These are phyloP conservation scores for Drosophila sproati DNA, from an alignment of 1,140 invertebrate genomes.

Conservation along the genomic window DNA sequence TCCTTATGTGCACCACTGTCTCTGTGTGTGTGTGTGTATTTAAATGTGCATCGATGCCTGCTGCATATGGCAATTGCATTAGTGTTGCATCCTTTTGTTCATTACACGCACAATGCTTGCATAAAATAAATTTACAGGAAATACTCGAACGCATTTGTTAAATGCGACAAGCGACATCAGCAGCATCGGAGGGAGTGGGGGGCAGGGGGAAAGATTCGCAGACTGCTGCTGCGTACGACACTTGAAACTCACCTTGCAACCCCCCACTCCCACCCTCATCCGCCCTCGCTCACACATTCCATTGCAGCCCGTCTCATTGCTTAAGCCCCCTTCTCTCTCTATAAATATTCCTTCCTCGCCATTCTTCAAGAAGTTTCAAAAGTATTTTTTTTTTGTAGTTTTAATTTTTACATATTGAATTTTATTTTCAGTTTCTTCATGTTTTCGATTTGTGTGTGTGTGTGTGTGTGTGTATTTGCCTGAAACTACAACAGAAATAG, in stretches of 20 bases:
- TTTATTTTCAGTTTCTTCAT: constrained; percentile 62
- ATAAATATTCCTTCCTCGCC: neutral
- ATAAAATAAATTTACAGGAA: constrained; percentile 74
- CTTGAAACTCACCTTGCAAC: constrained; percentile 2
- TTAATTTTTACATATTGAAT: constrained; percentile 69
- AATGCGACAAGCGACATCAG: constrained; percentile 45
- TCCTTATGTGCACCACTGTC: constrained; percentile 9
- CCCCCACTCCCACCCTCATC: neutral
- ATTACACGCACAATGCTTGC: constrained; percentile 69
- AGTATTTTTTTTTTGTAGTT: constrained; percentile 13
- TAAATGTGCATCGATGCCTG: constrained; percentile 67
- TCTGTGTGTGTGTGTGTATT: constrained; percentile 31
- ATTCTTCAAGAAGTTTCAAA: neutral
- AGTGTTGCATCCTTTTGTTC: constrained; percentile 73
- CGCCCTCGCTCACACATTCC: neutral
- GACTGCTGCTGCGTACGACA: neutral
- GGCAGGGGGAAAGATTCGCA: too few species aligned
- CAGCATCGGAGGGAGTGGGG: neutral
- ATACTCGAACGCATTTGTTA: constrained; percentile 58
- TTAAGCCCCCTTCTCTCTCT: constrained; percentile 3
- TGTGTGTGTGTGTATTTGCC: constrained; percentile 36
- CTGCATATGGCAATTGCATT: constrained; percentile 70
- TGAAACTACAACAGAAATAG: constrained; percentile 71
- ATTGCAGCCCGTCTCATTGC: constrained; percentile 8
- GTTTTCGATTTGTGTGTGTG: constrained; percentile 15